phyloP scores from a whole-genome alignment of 2,113 vertebrate genomes.

The Ctenomys sociabilis region DNA sequence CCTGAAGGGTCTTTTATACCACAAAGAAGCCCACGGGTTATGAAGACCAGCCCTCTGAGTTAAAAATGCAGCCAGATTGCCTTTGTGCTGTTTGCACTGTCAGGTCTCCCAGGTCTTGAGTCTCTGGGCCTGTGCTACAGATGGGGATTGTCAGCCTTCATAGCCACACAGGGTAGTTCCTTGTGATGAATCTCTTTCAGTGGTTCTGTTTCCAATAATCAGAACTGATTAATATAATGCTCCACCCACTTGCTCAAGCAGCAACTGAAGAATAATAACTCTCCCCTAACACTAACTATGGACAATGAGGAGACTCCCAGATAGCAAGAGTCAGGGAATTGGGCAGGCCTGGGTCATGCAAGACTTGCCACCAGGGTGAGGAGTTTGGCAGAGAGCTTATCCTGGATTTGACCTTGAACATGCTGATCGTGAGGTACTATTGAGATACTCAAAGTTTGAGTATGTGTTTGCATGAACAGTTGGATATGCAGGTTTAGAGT shows the following conservation, averaged over 20 bases:
- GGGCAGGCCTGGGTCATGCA: neutral
- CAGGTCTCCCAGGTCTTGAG: neutral
- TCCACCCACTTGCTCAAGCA: neutral
- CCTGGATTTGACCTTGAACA: neutral
- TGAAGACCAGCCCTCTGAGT: neutral
- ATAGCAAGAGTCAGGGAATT: rapidly evolving
- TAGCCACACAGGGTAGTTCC: neutral
- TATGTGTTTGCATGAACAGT: neutral
- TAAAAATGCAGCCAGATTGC: neutral
- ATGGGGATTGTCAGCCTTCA: neutral
- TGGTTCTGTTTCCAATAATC: neutral
- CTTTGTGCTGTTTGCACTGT: neutral
- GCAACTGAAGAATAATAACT: neutral
- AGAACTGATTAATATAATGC: neutral
- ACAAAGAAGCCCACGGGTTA: too few relatives aligned
- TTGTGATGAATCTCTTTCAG: neutral
- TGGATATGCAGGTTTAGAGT: neutral
- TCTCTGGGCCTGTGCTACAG: neutral
- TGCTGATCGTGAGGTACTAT: neutral
- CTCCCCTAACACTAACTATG: neutral
- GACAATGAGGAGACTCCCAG: too few relatives aligned
- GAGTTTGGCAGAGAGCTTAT: neutral
- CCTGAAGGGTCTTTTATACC: neutral
- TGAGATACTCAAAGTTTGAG: neutral
- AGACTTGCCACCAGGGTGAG: neutral